phyloP scores from a whole-genome alignment of 2,797 vertebrate genomes.

The Gambusia yucatana region DNA sequence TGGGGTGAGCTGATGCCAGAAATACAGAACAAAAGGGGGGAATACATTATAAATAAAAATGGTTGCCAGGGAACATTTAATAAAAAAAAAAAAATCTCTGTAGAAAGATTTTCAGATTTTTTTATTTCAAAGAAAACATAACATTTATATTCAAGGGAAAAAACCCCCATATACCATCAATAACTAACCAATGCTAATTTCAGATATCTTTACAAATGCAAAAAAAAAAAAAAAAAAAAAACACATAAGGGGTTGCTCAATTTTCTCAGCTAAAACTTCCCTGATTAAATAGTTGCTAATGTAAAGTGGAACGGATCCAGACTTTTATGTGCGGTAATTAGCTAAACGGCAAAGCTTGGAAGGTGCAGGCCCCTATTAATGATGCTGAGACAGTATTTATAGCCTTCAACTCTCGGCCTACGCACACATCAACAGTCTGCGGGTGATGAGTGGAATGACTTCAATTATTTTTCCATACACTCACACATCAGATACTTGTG shows the following conservation, averaged over 20 bases:
- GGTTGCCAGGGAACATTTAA: not conserved
- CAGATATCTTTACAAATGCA: not conserved
- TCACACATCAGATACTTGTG: conserved; percentile 37
- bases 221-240: conserved; percentile 15
- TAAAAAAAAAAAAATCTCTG: not conserved
- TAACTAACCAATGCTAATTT: conserved; percentile 13
- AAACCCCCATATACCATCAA: not conserved
- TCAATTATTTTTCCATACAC: conserved; percentile 47
- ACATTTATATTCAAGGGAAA: conserved; percentile 4
- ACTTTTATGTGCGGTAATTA: conserved; percentile 57
- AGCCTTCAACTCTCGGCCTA: conserved; percentile 49
- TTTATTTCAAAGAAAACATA: not conserved
- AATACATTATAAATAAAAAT: not conserved
- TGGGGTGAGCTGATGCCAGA: conserved; percentile 8
- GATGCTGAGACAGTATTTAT: conserved; percentile 58
- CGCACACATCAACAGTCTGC: conserved; percentile 53
- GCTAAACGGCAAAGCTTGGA: conserved; percentile 34
- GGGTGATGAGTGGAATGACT: conserved; percentile 49
- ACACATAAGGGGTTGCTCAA: conserved; percentile 4
- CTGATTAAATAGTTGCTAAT: conserved; percentile 54
- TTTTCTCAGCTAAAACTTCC: conserved; percentile 37
- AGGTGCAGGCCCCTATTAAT: conserved; percentile 56
- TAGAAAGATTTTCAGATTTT: not conserved
- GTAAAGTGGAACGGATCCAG: conserved; percentile 23
- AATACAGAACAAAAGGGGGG: not conserved